Conservation (phyloP, 2,888 invertebrate species). For the Synanthedon myopaeformis region DNA sequence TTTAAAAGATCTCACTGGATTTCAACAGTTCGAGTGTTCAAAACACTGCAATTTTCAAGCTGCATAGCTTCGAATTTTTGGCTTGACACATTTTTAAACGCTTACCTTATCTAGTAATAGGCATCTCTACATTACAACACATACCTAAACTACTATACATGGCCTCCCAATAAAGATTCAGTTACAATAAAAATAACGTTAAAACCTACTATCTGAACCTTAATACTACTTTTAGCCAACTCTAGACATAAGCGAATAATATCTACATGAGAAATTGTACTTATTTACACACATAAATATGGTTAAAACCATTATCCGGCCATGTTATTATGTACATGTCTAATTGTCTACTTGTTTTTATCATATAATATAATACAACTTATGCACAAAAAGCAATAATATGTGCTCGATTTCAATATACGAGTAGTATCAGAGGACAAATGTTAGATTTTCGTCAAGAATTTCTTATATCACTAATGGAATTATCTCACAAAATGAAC, state of each 20-base stretch:
- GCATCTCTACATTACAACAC: conserved; percentile 26
- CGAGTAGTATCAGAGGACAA: background rate
- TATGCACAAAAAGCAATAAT: background rate
- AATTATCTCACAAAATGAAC: conserved; percentile 59
- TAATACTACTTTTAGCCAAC: background rate
- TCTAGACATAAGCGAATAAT: background rate
- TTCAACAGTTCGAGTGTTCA: conserved; percentile 52
- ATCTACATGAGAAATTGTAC: background rate
- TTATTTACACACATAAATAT: background rate
- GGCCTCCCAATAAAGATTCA: conserved; percentile 29
- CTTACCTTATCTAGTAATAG: conserved; percentile 29
- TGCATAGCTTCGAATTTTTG: conserved; percentile 63
- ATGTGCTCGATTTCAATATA: background rate
- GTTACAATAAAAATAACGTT: background rate
- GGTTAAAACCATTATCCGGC: background rate
- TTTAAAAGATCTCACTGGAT: conserved; percentile 49
- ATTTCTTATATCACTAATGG: conserved; percentile 64
- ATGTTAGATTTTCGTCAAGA: conserved; percentile 1
- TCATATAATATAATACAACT: too few relatives aligned
- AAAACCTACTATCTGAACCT: background rate
- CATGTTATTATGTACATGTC: conserved; percentile 35
- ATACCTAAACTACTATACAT: conserved; percentile 21
- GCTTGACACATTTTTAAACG: conserved; percentile 57
- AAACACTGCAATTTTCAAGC: conserved; percentile 69
- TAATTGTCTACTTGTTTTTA: conserved; percentile 34